Conservation (phyloP, 2,113 vertebrate species). For the Anarhynchus alexandrinus region DNA sequence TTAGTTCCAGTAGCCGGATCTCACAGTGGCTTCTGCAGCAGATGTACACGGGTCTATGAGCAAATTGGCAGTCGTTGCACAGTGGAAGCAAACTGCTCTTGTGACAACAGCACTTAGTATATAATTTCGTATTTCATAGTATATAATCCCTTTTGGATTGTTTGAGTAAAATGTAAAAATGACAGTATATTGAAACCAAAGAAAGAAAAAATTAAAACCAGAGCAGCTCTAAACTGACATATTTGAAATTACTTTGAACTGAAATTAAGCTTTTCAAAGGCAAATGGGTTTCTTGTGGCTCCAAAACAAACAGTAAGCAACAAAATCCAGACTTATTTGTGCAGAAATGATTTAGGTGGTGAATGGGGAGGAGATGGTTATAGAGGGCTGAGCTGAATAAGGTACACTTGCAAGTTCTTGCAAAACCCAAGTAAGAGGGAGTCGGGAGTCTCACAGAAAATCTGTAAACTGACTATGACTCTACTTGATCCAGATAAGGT, state of each 20-base stretch:
- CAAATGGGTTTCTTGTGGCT: background rate
- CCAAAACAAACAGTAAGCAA: background rate
- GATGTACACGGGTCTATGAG: background rate
- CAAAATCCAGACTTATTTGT: background rate
- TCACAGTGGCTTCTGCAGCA: background rate
- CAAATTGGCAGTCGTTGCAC: background rate
- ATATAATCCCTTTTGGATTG: background rate
- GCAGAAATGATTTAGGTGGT: background rate
- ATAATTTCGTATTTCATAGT: background rate
- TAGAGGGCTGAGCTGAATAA: background rate
- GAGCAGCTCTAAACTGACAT: background rate
- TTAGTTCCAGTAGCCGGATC: background rate
- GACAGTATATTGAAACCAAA: background rate
- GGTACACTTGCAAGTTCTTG: background rate
- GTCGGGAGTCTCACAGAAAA: background rate
- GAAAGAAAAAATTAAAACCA: background rate
- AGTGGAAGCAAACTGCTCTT: background rate
- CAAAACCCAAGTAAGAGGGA: background rate
- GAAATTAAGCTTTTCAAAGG: background rate
- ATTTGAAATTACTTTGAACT: background rate
- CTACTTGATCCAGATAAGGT: background rate
- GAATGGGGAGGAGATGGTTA: background rate
- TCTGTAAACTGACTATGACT: background rate
- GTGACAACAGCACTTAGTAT: background rate
- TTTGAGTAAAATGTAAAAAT: background rate